Evolutionary conservation across 2,888 invertebrate species (phyloP), one percentile per base, ranked within the genome.

Genomic region (Xylocampa areola): DNA sequence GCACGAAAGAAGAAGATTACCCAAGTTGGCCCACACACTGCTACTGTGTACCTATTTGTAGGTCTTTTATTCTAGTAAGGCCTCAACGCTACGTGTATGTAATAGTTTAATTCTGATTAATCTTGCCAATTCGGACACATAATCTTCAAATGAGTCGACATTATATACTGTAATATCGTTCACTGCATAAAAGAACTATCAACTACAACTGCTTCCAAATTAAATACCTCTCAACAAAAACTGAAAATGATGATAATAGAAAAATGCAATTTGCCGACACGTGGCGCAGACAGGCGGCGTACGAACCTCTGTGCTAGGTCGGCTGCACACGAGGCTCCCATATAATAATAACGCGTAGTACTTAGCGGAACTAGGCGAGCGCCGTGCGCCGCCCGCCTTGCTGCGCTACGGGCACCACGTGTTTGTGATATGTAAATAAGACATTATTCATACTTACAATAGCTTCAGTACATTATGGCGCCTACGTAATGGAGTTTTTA

Each of bases 391-490:
- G 27, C 27, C 40, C 25, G 16, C 16, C 27, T 36, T 6, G n/a
- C 36, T n/a, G 27, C 40, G 27, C 40, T 19, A n/a, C 27, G 16
- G 10, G 10, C 39, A 27, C 39, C 39, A 27, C 27, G 27, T 40
- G 16, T 21, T 16, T 16, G 4, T 16, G 39, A 40, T 40, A 36
- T 36, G 39, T 5, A 25, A 25, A 25, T 40, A 16, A 5, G 8
- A 27, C 39, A 40, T 27, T 40, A 40, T 27, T 40, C 25, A 40
- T 25, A 40, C 14, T 27, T 40, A 23, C 13, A 39, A 13, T 10
- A 23, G 8, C 7, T 40, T 2, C n/a, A n/a, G 16, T 41, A 29
- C n/a, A 6, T 13, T 11, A 27, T 11, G 17, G n/a, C 7, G 6
- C 3, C 14, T 14, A 32, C 11, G 17, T 17, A 29, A 29, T 41